Conservation (phyloP, 2,888 invertebrate species). For the Cecidostiba fungosa region DNA sequence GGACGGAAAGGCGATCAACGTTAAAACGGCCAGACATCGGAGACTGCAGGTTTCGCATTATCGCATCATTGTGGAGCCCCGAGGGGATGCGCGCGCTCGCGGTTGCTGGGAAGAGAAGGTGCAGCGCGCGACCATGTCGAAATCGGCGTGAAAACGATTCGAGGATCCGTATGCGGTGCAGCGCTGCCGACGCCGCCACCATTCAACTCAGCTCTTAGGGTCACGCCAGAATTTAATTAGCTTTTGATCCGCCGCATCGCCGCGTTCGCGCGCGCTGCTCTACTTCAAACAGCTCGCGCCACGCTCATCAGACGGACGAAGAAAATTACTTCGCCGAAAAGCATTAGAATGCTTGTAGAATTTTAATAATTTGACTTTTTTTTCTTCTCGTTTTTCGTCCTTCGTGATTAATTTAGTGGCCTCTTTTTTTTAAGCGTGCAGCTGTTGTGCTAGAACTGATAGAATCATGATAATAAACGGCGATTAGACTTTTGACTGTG, state of each 20-base stretch:
- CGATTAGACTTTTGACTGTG: no score
- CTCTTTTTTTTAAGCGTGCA: no score
- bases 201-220: background rate
- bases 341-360: slow-evolving; percentile 18
- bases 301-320: background rate
- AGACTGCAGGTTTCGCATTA: slow-evolving; percentile 21
- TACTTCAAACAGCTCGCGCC: background rate
- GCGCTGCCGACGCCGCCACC: background rate
- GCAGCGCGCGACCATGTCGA: background rate
- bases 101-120: background rate
- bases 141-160: slow-evolving; percentile 52
- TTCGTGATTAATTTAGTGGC: background rate
- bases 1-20: background rate
- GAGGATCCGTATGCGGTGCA: background rate
- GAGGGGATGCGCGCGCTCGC: slow-evolving; percentile 1
- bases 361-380: slow-evolving; percentile 14
- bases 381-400: background rate
- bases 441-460: no score
- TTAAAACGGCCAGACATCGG: slow-evolving; percentile 1
- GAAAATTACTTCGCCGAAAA: slow-evolving; percentile 1
- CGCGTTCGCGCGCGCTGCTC: slow-evolving; percentile 23
- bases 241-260: slow-evolving; percentile 51
- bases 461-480: no score
- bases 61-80: slow-evolving; percentile 14
- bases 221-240: slow-evolving; percentile 48